A percentile compares a stretch with the other conserved stretches of the same genome.
Conservation (phyloP, 2,797 vertebrate species). For the Notoglanidium macrostoma region DNA sequence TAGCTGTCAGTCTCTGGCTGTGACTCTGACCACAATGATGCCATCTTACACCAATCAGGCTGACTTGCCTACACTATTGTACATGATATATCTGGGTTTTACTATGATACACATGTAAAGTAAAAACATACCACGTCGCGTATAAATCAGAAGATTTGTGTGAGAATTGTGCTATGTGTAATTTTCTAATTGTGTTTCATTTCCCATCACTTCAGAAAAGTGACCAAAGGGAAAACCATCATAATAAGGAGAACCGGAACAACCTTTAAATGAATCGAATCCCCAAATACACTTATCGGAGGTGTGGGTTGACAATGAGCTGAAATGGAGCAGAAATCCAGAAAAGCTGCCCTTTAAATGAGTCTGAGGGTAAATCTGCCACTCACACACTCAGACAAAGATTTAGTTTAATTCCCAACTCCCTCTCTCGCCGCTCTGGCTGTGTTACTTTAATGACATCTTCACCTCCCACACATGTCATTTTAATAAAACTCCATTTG, state of each 20-base stretch:
- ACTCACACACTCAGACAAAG: constrained; percentile 22
- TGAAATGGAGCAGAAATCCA: constrained; percentile 19
- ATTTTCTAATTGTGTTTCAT: not conserved
- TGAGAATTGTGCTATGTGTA: not conserved
- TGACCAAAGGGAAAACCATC: not conserved
- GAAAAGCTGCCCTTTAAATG: constrained; percentile 30
- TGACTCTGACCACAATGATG: not conserved
- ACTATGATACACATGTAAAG: not conserved
- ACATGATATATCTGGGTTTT: not conserved
- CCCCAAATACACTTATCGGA: not conserved
- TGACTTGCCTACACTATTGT: not conserved
- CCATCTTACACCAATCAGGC: not conserved
- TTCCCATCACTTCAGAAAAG: not conserved
- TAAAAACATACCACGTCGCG: not conserved
- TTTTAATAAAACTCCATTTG: constrained; percentile 39
- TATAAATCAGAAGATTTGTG: not conserved
- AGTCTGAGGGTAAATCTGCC: constrained; percentile 34
- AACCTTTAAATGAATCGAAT: constrained; percentile 13
- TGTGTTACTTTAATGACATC: constrained; percentile 43
- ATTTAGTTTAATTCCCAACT: constrained; percentile 44
- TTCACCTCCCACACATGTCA: constrained; percentile 44
- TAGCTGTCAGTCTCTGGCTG: constrained; percentile 17
- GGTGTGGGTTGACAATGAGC: not conserved
- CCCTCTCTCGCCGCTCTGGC: constrained; percentile 16
- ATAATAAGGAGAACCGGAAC: constrained; percentile 19